A percentile compares a stretch with the other conserved stretches of the same genome.
These are phyloP conservation scores for Eulimnadia texana DNA, from an alignment of 1,140 invertebrate genomes.

Conservation along the genomic window DNA sequence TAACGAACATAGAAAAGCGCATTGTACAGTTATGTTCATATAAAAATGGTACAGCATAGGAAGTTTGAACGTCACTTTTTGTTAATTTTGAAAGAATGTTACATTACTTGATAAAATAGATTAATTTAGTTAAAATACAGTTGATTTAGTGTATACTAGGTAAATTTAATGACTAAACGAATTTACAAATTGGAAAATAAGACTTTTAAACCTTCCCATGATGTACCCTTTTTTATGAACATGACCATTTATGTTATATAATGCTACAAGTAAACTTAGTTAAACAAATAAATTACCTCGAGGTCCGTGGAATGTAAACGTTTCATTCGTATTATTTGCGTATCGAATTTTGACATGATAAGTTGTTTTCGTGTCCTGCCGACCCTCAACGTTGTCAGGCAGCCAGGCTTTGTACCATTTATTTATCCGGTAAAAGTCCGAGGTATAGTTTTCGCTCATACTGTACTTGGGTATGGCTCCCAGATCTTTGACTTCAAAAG, in stretches of 20 bases:
- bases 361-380: conserved; percentile 89
- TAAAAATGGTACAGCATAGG: too few species aligned
- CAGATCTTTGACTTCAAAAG: conserved; percentile 64
- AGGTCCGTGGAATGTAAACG: conserved; percentile 86
- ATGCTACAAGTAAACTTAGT: not conserved
- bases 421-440: conserved; percentile 77
- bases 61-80: too few species aligned
- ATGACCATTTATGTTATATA: not conserved
- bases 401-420: conserved; percentile 75
- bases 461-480: conserved; percentile 60
- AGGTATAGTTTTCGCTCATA: conserved; percentile 71
- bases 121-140: too few species aligned
- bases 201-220: not conserved
- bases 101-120: too few species aligned
- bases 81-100: too few species aligned
- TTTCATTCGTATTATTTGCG: conserved; percentile 90
- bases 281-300: too few species aligned
- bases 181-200: not conserved
- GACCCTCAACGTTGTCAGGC: conserved; percentile 60
- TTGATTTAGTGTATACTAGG: too few species aligned
- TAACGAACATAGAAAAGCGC: too few species aligned
- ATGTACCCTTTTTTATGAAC: too few species aligned
- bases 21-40: too few species aligned
- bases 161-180: too few species aligned
- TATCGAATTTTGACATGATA: conserved; percentile 76